These are phyloP conservation scores for Glaucopsyche alexis DNA, from an alignment of 2,888 invertebrate genomes.

Conservation along the genomic window DNA sequence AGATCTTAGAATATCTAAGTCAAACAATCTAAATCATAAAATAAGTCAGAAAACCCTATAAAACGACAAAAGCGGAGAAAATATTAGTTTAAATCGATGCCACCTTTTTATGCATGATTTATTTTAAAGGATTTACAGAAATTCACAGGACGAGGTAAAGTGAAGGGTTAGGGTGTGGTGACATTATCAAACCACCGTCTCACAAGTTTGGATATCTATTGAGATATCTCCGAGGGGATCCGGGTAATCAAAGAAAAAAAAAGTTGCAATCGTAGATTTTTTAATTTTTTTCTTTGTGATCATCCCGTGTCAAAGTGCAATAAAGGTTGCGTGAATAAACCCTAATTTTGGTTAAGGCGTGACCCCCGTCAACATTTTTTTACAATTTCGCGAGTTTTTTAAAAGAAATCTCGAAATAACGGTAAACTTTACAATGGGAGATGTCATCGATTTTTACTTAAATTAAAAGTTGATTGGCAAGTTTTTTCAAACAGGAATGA, in stretches of 20 bases:
- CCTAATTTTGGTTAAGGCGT: constrained; percentile 75
- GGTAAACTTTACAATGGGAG: constrained; percentile 64
- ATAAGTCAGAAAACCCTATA: neutral
- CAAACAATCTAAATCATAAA: neutral
- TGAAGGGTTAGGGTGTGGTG: constrained; percentile 56
- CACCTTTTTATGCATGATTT: constrained; percentile 20
- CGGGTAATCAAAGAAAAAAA: constrained; percentile 63
- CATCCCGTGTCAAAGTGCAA: constrained; percentile 76
- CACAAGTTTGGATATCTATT: constrained; percentile 68
- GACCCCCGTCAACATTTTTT: constrained; percentile 77
- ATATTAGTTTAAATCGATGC: neutral
- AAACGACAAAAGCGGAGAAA: neutral
- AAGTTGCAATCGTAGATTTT: constrained; percentile 24
- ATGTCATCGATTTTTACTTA: constrained; percentile 68
- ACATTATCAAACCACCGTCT: constrained; percentile 71
- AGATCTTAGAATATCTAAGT: too few species aligned
- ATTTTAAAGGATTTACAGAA: constrained; percentile 47
- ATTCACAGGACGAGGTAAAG: constrained; percentile 64
- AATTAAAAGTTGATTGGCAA: constrained; percentile 77
- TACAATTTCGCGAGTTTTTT: constrained; percentile 67
- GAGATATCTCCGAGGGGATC: constrained; percentile 62
- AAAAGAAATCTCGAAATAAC: constrained; percentile 58
- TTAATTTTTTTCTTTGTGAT: constrained; percentile 40
- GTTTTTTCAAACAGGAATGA: constrained; percentile 58
- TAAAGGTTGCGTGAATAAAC: constrained; percentile 72